These are phyloP conservation scores for Meteorus colon DNA, from an alignment of 2,888 invertebrate genomes.

Conservation along the genomic window DNA sequence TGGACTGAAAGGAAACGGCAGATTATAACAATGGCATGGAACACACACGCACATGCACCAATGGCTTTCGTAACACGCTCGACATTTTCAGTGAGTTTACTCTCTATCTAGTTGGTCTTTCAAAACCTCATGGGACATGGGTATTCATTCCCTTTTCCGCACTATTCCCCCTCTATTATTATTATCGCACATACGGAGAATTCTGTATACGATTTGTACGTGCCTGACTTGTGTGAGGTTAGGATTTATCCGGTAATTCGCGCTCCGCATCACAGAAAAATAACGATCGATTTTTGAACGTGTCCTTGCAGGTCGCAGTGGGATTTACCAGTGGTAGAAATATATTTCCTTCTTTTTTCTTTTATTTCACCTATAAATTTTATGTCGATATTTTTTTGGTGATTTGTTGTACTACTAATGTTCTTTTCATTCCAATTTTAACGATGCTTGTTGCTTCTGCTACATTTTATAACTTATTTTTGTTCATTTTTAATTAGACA, in stretches of 20 bases:
- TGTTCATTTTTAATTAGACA: too few species aligned
- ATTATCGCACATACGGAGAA: conserved; percentile 3
- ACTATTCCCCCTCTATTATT: conserved; percentile 11
- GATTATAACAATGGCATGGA: conserved; percentile 29
- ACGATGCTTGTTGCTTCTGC: too few species aligned
- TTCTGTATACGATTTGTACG: conserved; percentile 19
- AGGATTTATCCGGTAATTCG: conserved; percentile 34
- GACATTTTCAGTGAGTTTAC: neutral
- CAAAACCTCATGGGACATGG: conserved; percentile 19
- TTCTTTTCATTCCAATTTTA: neutral
- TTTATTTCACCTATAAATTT: neutral
- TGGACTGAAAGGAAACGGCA: neutral
- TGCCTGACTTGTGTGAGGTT: conserved; percentile 24
- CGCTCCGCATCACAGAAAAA: neutral
- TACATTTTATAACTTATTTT: too few species aligned
- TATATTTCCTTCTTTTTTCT: neutral
- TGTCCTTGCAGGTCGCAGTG: neutral
- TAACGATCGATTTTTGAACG: conserved; percentile 27
- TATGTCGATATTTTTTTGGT: neutral
- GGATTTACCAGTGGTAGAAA: neutral
- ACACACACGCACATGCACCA: conserved; percentile 25
- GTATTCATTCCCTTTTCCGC: neutral
- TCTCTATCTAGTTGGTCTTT: conserved; percentile 4
- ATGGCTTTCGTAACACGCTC: conserved; percentile 17
- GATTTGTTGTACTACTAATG: neutral